Evolutionary conservation across 2,113 vertebrate genomes (phyloP).

Genomic region (Ceyx melanurus): DNA sequence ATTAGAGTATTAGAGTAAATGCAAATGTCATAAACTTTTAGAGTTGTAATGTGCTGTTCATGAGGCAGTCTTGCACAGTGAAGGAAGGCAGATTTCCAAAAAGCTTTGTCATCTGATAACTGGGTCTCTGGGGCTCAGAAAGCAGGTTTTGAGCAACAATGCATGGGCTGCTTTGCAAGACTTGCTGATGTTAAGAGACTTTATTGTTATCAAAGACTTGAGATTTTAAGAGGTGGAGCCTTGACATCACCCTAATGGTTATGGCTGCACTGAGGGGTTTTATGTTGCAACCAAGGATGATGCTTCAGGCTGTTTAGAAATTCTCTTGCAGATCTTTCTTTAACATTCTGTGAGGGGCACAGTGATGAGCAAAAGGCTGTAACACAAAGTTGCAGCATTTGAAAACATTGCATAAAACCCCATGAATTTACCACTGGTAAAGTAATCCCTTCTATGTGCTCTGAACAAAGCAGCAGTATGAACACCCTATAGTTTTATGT

Average conservation of each 20-base stretch:
- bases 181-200: too few relatives aligned
- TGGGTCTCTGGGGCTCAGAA: not conserved
- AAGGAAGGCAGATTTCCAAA: not conserved
- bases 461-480: not conserved
- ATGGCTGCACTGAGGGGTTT: not conserved
- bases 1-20: not conserved
- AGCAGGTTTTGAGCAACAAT: not conserved
- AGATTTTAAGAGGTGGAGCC: not conserved
- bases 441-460: not conserved
- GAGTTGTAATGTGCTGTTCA: not conserved
- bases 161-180: not conserved
- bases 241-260: not conserved
- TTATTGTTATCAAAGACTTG: too few relatives aligned
- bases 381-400: rapidly evolving
- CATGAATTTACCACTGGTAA: not conserved
- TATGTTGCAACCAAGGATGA: not conserved
- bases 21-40: not conserved
- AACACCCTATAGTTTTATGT: not conserved
- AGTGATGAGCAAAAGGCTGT: not conserved
- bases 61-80: not conserved
- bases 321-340: not conserved
- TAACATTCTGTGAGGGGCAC: not conserved
- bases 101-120: not conserved
- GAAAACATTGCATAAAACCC: not conserved
- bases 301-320: not conserved